phyloP scores from a whole-genome alignment of 2,113 vertebrate species.

The Calonectris borealis region DNA sequence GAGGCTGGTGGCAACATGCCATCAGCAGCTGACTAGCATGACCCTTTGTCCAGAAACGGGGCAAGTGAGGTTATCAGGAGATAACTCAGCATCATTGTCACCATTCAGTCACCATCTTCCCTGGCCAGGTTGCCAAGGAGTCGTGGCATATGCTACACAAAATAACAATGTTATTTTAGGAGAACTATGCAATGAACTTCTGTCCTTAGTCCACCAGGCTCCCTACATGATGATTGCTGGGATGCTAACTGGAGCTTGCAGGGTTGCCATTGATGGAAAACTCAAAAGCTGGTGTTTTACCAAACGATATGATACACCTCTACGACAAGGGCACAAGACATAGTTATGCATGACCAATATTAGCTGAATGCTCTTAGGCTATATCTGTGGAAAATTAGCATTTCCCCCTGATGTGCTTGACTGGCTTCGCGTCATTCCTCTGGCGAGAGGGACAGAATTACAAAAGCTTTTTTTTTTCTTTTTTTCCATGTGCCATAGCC shows the following conservation, averaged over 20 bases:
- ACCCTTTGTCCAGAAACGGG: not conserved
- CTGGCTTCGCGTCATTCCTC: constrained; percentile 1
- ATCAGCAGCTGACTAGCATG: constrained; percentile 6
- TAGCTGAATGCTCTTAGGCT: not conserved
- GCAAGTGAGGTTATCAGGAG: constrained; percentile 38
- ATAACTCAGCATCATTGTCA: constrained; percentile 13
- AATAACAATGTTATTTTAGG: constrained; percentile 53
- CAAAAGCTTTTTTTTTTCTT: not conserved
- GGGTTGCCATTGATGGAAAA: not conserved
- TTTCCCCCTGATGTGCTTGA: not conserved
- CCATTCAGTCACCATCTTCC: constrained; percentile 26
- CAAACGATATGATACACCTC: not conserved
- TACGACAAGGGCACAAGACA: not conserved
- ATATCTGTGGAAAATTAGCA: constrained; percentile 18
- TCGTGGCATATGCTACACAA: constrained; percentile 26
- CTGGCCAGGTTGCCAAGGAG: constrained; percentile 15
- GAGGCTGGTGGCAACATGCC: not conserved
- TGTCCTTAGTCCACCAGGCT: not conserved
- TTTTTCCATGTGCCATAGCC: constrained; percentile 49
- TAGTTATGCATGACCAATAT: not conserved
- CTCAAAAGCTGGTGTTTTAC: not conserved
- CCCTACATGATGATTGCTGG: not conserved
- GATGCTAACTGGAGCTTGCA: not conserved
- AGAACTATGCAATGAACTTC: constrained; percentile 32
- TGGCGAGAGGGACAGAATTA: not conserved